phyloP scores from a whole-genome alignment of 1,140 invertebrate species.

The Leptinotarsa undecemlineata region DNA sequence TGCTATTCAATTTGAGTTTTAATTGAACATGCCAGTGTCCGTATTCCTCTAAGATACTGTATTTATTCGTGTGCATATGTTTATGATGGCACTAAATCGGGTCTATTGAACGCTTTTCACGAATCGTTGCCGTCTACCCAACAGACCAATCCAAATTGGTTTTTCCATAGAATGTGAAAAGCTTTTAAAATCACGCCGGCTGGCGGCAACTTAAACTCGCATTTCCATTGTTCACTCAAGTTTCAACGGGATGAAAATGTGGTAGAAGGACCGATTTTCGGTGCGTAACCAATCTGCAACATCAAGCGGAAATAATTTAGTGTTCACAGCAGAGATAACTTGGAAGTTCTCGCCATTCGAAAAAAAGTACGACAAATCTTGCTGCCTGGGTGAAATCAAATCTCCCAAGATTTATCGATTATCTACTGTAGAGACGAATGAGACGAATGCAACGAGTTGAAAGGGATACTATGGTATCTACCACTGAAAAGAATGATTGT shows the following conservation, averaged over 20 bases:
- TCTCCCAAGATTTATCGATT: background rate
- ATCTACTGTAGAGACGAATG: no score
- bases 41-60: no score
- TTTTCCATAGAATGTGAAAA: conserved; percentile 3
- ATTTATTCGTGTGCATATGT: no score
- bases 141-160: conserved; percentile 5
- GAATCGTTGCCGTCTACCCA: background rate
- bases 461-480: no score
- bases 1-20: no score
- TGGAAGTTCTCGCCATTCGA: background rate
- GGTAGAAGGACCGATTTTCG: conserved; percentile 9
- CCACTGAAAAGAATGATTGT: no score
- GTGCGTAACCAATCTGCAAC: conserved; percentile 20
- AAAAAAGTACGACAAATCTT: conserved; percentile 21
- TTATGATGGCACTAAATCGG: background rate
- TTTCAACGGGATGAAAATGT: background rate
- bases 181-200: conserved; percentile 4
- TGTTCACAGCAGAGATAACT: conserved; percentile 17
- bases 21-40: no score
- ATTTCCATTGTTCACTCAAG: conserved; percentile 1
- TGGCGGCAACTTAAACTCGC: background rate
- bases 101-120: background rate
- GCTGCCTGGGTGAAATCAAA: conserved; percentile 11
- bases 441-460: no score
- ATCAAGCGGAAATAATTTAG: conserved; percentile 23